Percentiles rank a stretch among this genome's conserved stretches.
These are phyloP conservation scores for Melanotaenia duboulayi DNA, from an alignment of 2,113 vertebrate genomes.

Conservation along the genomic window DNA sequence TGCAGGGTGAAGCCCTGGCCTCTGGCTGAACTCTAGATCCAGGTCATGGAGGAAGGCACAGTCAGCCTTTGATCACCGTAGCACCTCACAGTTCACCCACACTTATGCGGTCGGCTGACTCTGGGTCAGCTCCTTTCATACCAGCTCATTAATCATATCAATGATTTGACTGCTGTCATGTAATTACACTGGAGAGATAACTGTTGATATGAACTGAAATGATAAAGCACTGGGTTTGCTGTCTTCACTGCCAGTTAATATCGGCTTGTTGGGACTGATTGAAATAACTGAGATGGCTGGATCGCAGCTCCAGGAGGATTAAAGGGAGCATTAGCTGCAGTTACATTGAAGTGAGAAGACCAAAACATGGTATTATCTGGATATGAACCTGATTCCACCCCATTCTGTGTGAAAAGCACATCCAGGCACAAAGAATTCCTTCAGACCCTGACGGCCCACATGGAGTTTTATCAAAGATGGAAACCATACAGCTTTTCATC, in stretches of 20 bases:
- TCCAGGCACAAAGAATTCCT: neutral
- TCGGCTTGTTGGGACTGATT: constrained; percentile 1
- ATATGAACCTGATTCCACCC: constrained; percentile 33
- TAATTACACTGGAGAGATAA: constrained; percentile 28
- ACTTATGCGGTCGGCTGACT: constrained; percentile 40
- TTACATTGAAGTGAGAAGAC: neutral
- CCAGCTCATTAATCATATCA: constrained; percentile 54
- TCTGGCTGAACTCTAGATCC: constrained; percentile 67
- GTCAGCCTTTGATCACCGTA: constrained; percentile 66
- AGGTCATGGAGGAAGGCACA: constrained; percentile 41
- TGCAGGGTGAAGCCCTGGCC: constrained; percentile 37
- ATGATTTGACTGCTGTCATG: constrained; percentile 38
- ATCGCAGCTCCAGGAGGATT: constrained; percentile 2
- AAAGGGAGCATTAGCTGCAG: constrained; percentile 21
- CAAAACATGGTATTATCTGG: constrained; percentile 32
- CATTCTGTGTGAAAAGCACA: constrained; percentile 15
- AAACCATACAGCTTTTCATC: constrained; percentile 12
- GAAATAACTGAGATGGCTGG: constrained; percentile 45
- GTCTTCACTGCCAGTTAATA: neutral
- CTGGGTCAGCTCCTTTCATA: constrained; percentile 43
- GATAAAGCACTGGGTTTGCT: neutral
- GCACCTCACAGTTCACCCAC: constrained; percentile 44
- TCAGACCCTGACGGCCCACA: constrained; percentile 25
- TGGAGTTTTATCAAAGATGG: constrained; percentile 15
- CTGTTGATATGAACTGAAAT: constrained; percentile 12